Conservation (phyloP, 2,113 vertebrate genomes). For the Dipodomys merriami region DNA sequence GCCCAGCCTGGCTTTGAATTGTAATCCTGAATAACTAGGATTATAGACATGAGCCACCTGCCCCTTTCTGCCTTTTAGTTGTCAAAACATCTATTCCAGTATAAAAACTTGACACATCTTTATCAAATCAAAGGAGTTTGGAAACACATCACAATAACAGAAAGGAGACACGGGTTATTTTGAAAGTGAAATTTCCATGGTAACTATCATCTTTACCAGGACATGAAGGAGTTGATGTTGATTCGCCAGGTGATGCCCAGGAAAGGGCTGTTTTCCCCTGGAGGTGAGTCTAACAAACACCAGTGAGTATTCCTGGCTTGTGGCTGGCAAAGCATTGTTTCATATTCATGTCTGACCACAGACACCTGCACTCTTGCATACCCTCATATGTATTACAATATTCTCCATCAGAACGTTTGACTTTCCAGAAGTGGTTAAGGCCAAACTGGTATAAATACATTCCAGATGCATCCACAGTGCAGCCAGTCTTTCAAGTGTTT, state of each 20-base stretch:
- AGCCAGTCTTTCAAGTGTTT: neutral
- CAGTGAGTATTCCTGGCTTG: slow-evolving; percentile 31
- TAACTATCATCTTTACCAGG: neutral
- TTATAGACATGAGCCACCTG: no score
- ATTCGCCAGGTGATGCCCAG: neutral
- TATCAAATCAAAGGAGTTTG: neutral
- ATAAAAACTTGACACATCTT: neutral
- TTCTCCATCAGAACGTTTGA: neutral
- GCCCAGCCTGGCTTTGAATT: no score
- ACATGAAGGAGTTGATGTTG: neutral
- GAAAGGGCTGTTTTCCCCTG: neutral
- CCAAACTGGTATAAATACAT: neutral
- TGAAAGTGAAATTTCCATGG: neutral
- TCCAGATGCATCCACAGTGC: neutral
- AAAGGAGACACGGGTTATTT: neutral
- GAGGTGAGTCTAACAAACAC: neutral
- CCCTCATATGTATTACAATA: slow-evolving; percentile 45
- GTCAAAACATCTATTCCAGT: neutral
- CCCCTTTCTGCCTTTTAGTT: neutral
- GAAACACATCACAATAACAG: neutral
- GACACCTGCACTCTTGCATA: slow-evolving; percentile 71
- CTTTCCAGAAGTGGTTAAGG: neutral
- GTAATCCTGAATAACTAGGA: no score
- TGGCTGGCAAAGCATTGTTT: neutral
- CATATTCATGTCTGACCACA: neutral